Percentiles rank a stretch among this genome's conserved stretches.
Conservation (phyloP, 2,888 invertebrate species). For the Callinectes sapidus region DNA sequence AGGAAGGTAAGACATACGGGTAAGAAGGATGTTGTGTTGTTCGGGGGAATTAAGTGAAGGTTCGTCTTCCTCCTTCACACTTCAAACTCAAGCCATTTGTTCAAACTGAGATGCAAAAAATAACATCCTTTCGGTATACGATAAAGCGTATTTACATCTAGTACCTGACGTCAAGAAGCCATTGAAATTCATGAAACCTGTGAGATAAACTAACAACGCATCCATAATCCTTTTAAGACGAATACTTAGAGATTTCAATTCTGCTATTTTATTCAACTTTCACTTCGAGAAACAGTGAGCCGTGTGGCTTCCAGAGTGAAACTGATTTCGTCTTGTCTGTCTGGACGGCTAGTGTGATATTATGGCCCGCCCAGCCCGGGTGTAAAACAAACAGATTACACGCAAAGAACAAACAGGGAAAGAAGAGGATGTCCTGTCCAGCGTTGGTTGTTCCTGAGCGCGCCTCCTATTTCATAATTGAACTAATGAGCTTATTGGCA, state of each 20-base stretch:
- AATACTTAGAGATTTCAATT: neutral
- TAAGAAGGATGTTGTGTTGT: neutral
- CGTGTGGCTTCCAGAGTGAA: neutral
- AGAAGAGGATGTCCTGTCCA: neutral
- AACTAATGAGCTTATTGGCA: slow-evolving; percentile 20
- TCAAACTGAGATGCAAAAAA: neutral
- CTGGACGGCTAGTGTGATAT: neutral
- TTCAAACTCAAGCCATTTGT: neutral
- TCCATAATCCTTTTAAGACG: neutral
- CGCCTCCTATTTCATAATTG: neutral
- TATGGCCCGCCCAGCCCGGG: neutral
- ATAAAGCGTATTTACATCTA: slow-evolving; percentile 26
- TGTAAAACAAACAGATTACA: slow-evolving; percentile 30
- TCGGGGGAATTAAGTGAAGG: neutral
- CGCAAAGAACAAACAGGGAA: neutral
- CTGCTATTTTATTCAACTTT: neutral
- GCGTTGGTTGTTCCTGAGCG: neutral
- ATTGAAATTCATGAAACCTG: slow-evolving; percentile 24
- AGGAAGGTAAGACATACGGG: slow-evolving; percentile 7
- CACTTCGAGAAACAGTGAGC: neutral
- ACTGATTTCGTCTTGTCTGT: neutral
- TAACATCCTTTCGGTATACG: neutral
- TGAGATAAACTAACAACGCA: slow-evolving; percentile 40
- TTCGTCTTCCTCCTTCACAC: neutral
- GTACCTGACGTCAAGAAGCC: neutral